Percentiles rank a stretch among this genome's conserved stretches.
Evolutionary conservation across 2,797 vertebrate genomes (phyloP).

Genomic region (Acrossocheilus wenchowensis): DNA sequence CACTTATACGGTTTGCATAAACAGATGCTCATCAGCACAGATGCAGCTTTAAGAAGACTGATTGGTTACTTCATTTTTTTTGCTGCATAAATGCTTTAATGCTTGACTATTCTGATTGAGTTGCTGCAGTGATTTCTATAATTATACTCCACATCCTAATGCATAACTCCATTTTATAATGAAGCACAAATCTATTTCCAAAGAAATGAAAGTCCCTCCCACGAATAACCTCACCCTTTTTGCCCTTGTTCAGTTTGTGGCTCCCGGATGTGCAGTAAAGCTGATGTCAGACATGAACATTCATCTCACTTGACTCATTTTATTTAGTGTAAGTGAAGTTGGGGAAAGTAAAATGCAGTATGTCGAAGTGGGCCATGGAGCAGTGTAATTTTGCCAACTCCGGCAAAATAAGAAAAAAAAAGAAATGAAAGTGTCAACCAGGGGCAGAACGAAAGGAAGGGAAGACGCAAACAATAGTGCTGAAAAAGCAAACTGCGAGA

Average conservation of each 20-base stretch:
- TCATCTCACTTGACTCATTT: slow-evolving; percentile 56
- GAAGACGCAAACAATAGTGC: slow-evolving; percentile 52
- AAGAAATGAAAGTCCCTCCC: background rate
- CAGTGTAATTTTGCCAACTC: slow-evolving; percentile 57
- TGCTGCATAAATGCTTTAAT: background rate
- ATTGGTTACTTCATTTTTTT: slow-evolving; percentile 6
- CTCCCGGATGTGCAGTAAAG: slow-evolving; percentile 44
- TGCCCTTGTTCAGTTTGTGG: slow-evolving; percentile 30
- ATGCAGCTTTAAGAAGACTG: slow-evolving; percentile 22
- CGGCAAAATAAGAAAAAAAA: slow-evolving; percentile 45
- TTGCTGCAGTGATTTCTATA: slow-evolving; percentile 13
- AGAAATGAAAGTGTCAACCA: slow-evolving; percentile 32
- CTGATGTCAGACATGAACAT: slow-evolving; percentile 56
- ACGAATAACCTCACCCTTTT: slow-evolving; percentile 5
- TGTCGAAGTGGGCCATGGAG: slow-evolving; percentile 29
- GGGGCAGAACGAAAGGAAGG: slow-evolving; percentile 24
- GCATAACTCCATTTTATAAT: slow-evolving; percentile 17
- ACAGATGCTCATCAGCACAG: slow-evolving; percentile 48
- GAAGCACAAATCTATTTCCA: background rate
- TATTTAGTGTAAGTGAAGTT: slow-evolving; percentile 42
- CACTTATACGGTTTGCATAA: background rate
- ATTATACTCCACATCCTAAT: slow-evolving; percentile 3
- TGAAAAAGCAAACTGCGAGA: slow-evolving; percentile 47
- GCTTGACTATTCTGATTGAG: slow-evolving; percentile 38
- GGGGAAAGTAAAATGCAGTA: slow-evolving; percentile 51